Evolutionary conservation across 2,113 vertebrate genomes (phyloP).

Genomic region (Equus przewalskii): DNA sequence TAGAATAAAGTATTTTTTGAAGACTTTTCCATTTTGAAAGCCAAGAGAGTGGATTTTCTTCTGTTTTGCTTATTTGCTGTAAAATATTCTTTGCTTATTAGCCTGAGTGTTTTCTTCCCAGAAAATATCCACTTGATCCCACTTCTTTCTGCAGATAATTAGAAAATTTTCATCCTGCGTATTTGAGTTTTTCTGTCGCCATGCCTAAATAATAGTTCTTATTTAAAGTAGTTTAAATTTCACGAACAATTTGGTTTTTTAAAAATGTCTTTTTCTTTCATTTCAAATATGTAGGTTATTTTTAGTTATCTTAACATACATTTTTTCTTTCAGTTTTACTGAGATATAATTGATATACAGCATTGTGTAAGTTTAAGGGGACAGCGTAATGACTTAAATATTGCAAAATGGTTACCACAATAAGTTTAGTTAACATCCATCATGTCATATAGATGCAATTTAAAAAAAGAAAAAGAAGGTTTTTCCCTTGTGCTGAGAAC

Average conservation of each 20-base stretch:
- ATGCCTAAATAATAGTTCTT: background rate
- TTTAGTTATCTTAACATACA: background rate
- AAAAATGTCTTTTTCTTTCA: background rate
- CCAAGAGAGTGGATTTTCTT: background rate
- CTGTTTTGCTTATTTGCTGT: conserved; percentile 29
- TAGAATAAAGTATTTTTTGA: background rate
- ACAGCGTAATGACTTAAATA: background rate
- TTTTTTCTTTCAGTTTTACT: background rate
- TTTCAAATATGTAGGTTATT: background rate
- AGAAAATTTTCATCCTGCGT: background rate
- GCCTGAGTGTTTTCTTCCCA: background rate
- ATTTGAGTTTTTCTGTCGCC: background rate
- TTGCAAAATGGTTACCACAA: background rate
- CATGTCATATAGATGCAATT: background rate
- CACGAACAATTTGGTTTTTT: background rate
- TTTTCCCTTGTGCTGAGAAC: background rate
- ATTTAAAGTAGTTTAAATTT: background rate
- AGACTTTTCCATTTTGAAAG: conserved; percentile 6
- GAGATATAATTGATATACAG: background rate
- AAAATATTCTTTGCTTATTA: background rate
- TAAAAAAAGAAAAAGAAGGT: background rate
- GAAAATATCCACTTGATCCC: background rate
- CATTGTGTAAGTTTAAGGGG: background rate
- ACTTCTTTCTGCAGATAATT: background rate
- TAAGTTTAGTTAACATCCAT: background rate